Conservation (phyloP, 1,140 invertebrate species). For the Idris sp. region DNA sequence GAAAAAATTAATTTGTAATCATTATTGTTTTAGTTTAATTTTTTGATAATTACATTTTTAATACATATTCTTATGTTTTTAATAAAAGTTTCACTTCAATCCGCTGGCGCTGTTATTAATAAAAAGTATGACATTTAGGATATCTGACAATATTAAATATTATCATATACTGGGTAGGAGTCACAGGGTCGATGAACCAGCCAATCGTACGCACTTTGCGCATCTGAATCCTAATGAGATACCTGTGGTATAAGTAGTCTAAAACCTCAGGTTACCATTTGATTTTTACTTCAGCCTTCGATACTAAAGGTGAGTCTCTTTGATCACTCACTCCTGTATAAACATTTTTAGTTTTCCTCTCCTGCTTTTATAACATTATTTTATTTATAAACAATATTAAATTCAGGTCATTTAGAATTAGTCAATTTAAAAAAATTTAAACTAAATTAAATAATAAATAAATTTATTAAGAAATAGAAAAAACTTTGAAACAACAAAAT, state of each 20-base stretch:
- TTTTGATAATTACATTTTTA: no score
- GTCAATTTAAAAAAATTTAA: no score
- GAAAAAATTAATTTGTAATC: no score
- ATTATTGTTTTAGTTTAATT: no score
- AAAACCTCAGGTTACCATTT: conserved; percentile 64
- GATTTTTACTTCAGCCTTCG: conserved; percentile 70
- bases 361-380: no score
- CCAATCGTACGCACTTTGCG: conserved; percentile 72
- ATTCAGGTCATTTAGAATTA: no score
- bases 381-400: no score
- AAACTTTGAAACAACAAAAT: no score
- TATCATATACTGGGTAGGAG: conserved; percentile 60
- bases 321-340: conserved; percentile 9
- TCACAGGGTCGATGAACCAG: conserved; percentile 74
- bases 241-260: conserved; percentile 74
- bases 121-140: conserved; percentile 41
- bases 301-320: conserved; percentile 70
- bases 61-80: neutral
- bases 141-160: conserved; percentile 51
- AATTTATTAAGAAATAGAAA: no score
- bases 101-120: conserved; percentile 12
- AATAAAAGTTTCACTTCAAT: conserved; percentile 10
- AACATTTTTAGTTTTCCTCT: no score
- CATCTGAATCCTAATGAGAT: conserved; percentile 77
- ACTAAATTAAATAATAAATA: neutral